phyloP scores from a whole-genome alignment of 92 coral and sea anemone genomes.

The Phenganax marumi region DNA sequence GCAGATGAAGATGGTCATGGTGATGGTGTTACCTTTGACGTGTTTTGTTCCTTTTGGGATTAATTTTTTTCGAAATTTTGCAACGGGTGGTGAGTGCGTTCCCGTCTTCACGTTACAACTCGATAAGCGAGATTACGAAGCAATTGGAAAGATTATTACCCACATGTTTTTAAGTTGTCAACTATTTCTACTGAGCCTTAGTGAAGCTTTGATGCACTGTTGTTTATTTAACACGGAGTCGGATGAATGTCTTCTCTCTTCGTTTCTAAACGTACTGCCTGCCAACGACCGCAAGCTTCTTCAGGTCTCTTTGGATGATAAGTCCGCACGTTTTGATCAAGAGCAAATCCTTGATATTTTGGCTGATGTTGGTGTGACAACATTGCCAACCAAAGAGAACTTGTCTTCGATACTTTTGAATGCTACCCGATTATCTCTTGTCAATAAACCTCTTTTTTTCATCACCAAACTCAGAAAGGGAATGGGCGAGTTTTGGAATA shows the following conservation, averaged over 20 bases:
- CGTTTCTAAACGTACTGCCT: conserved; percentile 48
- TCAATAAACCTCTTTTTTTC: conserved; percentile 58
- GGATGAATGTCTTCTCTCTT: conserved; percentile 59
- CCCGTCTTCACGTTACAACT: conserved; percentile 47
- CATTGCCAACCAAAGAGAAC: conserved; percentile 54
- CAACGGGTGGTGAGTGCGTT: conserved; percentile 56
- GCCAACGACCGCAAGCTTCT: conserved; percentile 53
- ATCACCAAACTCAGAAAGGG: conserved; percentile 59
- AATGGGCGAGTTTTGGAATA: conserved; percentile 64
- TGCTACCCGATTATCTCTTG: conserved; percentile 55
- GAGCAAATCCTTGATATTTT: conserved; percentile 59
- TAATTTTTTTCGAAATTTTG: conserved; percentile 57
- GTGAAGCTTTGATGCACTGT: conserved; percentile 58
- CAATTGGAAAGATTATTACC: conserved; percentile 58
- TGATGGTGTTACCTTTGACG: conserved; percentile 60
- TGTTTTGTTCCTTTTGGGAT: conserved; percentile 63
- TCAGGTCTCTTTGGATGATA: conserved; percentile 20
- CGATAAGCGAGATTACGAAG: conserved; percentile 47
- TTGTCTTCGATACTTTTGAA: conserved; percentile 42
- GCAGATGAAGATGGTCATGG: conserved; percentile 59
- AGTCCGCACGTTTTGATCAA: conserved; percentile 33
- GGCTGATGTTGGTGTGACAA: conserved; percentile 47
- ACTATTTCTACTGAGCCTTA: conserved; percentile 56
- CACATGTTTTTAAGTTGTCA: conserved; percentile 63
- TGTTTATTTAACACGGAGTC: conserved; percentile 58